A percentile compares a stretch with the other conserved stretches of the same genome.
Conservation (phyloP, 1,140 invertebrate genomes). For the Bombus affinis region DNA sequence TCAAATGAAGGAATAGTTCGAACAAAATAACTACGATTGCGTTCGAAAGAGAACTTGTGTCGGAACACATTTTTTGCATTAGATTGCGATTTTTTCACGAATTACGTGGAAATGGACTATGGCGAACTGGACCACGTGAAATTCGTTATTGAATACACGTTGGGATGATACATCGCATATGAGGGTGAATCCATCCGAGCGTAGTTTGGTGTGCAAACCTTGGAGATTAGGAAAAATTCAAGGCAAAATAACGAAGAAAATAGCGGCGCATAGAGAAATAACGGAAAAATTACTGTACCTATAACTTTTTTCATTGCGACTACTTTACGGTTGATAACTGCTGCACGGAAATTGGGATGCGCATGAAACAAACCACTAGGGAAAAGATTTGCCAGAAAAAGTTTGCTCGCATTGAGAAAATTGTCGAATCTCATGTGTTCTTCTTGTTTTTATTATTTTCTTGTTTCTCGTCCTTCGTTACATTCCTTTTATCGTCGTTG, state of each 20-base stretch:
- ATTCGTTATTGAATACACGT: conserved; percentile 4
- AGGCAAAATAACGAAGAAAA: not conserved
- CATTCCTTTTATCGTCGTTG: no score
- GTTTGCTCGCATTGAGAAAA: conserved; percentile 7
- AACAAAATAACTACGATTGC: not conserved
- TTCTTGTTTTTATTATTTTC: not conserved
- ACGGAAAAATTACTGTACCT: conserved; percentile 49
- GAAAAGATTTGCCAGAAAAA: conserved; percentile 24
- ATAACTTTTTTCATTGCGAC: conserved; percentile 38
- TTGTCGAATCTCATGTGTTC: not conserved
- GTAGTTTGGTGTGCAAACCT: not conserved
- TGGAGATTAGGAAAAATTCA: not conserved
- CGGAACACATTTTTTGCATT: not conserved
- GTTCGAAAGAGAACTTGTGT: not conserved
- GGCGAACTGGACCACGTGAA: not conserved
- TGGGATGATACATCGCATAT: not conserved
- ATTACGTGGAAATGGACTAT: not conserved
- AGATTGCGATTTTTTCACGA: not conserved
- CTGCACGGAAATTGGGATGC: conserved; percentile 4
- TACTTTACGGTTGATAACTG: conserved; percentile 29
- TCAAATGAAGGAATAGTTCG: not conserved
- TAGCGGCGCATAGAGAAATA: conserved; percentile 8
- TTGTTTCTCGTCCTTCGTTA: not conserved
- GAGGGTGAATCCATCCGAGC: not conserved
- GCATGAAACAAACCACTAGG: conserved; percentile 41